phyloP scores from a whole-genome alignment of 2,888 invertebrate genomes.

The Xestia rhomboidea region DNA sequence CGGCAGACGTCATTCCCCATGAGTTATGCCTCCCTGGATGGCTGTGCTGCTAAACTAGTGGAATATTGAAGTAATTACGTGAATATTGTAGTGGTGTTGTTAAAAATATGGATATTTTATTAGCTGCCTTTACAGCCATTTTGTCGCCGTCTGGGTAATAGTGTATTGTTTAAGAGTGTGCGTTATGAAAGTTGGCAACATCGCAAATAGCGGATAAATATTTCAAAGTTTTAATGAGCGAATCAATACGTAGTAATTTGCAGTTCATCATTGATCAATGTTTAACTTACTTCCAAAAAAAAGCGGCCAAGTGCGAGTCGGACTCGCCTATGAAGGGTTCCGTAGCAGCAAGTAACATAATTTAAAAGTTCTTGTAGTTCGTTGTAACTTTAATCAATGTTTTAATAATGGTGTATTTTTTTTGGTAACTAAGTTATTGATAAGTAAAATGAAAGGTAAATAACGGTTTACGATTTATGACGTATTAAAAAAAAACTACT shows the following conservation, averaged over 20 bases:
- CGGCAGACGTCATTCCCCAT: constrained; percentile 27
- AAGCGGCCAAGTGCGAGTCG: no score
- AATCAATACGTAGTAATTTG: not conserved
- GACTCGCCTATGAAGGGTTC: no score
- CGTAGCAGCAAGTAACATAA: no score
- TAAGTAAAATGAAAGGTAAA: no score
- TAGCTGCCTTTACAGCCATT: not conserved
- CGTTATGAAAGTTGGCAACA: not conserved
- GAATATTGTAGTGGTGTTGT: constrained; percentile 17
- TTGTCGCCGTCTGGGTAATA: not conserved
- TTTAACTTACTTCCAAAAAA: no score
- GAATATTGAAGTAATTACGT: constrained; percentile 34
- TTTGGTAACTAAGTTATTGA: no score
- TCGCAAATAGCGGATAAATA: not conserved
- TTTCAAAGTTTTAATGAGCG: not conserved
- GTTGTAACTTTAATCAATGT: no score
- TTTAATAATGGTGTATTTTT: no score
- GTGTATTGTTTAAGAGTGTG: not conserved
- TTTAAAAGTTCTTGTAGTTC: no score
- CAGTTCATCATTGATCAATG: no score
- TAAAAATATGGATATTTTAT: constrained; percentile 22
- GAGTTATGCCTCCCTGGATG: constrained; percentile 38
- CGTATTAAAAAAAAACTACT: no score
- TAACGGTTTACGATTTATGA: no score
- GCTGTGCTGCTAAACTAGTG: constrained; percentile 16